Evolutionary conservation across 2,113 vertebrate species (phyloP), one percentile per base, ranked within the genome.

Genomic region (Lepisosteus oculatus): DNA sequence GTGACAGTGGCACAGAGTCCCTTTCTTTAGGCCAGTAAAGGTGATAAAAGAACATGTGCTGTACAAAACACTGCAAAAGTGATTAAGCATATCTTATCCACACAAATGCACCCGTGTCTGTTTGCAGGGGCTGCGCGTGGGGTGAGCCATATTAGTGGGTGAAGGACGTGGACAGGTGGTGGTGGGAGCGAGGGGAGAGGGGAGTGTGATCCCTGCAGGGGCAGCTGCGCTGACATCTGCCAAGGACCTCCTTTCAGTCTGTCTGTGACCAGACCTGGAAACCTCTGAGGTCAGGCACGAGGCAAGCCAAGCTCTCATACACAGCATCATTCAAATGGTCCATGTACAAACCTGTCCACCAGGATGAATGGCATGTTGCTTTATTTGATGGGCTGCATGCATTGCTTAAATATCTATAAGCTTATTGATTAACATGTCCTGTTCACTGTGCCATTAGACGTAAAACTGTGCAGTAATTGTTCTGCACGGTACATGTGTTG

Each of bases 391-490:
- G 17, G 69, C 57, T 55, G 57, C 69, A 63, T 73, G 63, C 62
- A 71, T 84, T 65, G 43, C 41, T 12, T 43, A 12, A 79, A 83
- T 77, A 65, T 75, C 57, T 67, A 76, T 72, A 64, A 74, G 61
- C 72, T 74, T 68, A 66, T 65, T 72, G 68, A 43, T 79, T 71
- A 75, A 75, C 72, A 57, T 54, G 67, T 71, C 74, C 65, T 59
- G n/a, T 42, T 62, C 47, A 51, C 5, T 51, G 47, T 51, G 47
- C 47, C 9, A 51, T 51, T 51, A 51, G 47, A 51, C 5, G 75
- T 56, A 45, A 69, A 75, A 81, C 74, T 3, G 11, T 65, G 47
- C 12, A 51, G 62, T 82, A 64, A 83, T 84, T 84, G 80, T 83
- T 83, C 81, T 43, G 29, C 59, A 82, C 79, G 71, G 72, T 61